A percentile compares a stretch with the other conserved stretches of the same genome.
These are phyloP conservation scores for Conus canariensis DNA, from an alignment of 2,888 invertebrate genomes.

Conservation along the genomic window DNA sequence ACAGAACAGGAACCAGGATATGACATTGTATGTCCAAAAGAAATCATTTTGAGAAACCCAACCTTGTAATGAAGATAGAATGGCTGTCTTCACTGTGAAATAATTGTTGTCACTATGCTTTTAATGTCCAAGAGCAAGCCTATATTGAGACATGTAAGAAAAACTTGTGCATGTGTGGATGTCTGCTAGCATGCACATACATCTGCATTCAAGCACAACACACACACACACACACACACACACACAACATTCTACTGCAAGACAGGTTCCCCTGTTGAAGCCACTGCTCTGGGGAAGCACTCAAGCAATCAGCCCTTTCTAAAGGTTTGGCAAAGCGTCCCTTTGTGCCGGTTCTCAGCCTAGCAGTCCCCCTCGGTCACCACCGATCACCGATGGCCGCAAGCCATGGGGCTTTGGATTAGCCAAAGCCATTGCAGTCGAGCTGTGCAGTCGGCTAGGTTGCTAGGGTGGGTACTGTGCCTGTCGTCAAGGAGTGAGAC, in stretches of 20 bases:
- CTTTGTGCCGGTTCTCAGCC: neutral
- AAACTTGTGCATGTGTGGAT: neutral
- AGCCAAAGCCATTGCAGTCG: neutral
- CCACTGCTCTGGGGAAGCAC: neutral
- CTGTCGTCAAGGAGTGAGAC: neutral
- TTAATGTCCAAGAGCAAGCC: too few relatives aligned
- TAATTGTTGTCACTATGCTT: too few relatives aligned
- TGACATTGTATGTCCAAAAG: too few relatives aligned
- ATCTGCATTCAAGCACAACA: neutral
- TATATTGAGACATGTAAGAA: too few relatives aligned
- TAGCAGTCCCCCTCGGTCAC: too few relatives aligned
- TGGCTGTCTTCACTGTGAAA: too few relatives aligned
- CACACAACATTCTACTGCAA: too few relatives aligned
- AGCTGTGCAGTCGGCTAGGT: neutral
- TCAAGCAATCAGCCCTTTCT: slow-evolving; percentile 1
- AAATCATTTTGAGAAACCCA: too few relatives aligned
- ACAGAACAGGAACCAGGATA: too few relatives aligned
- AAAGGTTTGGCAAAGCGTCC: neutral
- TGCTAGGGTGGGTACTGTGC: neutral
- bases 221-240: neutral
- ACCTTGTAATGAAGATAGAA: too few relatives aligned
- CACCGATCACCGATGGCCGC: too few relatives aligned
- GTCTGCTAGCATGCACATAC: neutral
- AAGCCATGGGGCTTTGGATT: neutral
- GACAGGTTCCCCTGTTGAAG: neutral